A percentile compares a stretch with the other conserved stretches of the same genome.
phyloP scores from a whole-genome alignment of 2,113 vertebrate species.

The Coturnix japonica region DNA sequence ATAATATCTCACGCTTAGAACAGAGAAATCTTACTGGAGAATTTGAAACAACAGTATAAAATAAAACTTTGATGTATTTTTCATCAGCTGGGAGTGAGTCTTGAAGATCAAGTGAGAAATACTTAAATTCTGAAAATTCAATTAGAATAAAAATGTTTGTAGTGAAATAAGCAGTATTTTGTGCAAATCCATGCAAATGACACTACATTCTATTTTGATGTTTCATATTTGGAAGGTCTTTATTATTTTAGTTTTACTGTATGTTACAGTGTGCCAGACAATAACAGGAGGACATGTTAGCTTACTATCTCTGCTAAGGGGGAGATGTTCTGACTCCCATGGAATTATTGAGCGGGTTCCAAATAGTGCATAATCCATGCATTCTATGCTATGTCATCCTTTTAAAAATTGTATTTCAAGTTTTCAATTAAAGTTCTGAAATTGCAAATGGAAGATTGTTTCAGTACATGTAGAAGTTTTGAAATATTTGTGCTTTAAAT shows the following conservation, averaged over 20 bases:
- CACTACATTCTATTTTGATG: neutral
- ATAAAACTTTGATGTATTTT: neutral
- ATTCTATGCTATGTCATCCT: neutral
- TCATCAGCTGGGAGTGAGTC: neutral
- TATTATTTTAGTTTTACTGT: neutral
- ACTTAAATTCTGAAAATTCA: neutral
- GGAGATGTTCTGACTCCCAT: neutral
- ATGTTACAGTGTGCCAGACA: neutral
- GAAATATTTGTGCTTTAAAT: neutral
- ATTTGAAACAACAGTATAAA: neutral
- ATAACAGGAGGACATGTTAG: neutral
- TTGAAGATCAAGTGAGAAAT: neutral
- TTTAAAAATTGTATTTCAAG: neutral
- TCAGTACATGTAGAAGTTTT: neutral
- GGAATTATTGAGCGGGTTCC: neutral
- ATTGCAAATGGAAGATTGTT: neutral
- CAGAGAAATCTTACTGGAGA: neutral
- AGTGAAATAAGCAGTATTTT: neutral
- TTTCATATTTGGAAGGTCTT: neutral
- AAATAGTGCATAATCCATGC: neutral
- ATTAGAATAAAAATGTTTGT: neutral
- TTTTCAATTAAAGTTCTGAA: neutral
- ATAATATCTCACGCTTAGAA: neutral
- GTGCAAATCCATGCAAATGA: neutral
- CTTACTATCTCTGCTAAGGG: neutral